Evolutionary conservation across 2,113 vertebrate species (phyloP), one percentile per base, ranked within the genome.

Genomic region (Ceratotherium simum): DNA sequence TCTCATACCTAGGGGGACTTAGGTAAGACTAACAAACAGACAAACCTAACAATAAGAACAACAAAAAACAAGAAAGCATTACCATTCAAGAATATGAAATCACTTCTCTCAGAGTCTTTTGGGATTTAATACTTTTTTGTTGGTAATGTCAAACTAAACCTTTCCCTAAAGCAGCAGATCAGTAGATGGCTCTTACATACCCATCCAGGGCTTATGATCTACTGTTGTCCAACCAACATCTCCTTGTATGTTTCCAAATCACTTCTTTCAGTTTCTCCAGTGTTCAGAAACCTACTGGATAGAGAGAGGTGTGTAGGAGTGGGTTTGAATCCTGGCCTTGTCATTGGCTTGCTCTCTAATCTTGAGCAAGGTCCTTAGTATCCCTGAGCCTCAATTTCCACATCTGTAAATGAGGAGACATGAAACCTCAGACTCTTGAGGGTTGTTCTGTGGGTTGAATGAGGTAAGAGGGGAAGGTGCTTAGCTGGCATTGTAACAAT

Each of bases 21-120:
- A 78, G 25, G 36, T 62, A 85, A 97, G 48, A 60, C 51, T 81
- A 96, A 95, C 31, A n/a, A 83, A 73, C 8, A 82, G 33, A 82
- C 8, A 73, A 62, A 56, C 31, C 25, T 89, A 90, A 64, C 20
- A 82, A 81, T n/a, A 75, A 83, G 18, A 95, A 48, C 27, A 76
- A 69, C 12, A 78, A 64, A 70, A 62, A 70, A 48, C 12, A 82
- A 80, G 48, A 65, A 87, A 69, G 6, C 29, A 65, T 91, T 88
- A 21, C 18, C 18, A 51, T 76, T 83, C 1, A 78, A 73, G 42
- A 81, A 23, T 89, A 70, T 84, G 39, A 69, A 91, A 70, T 88
- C 12, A 36, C n/a, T 91, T 89, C 27, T 70, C 11, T 69, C 3
- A n/a, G 48, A 79, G 23, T 16, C 29, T 82, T 67, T 85, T 75